phyloP scores from a whole-genome alignment of 2,113 vertebrate species.

The Plectropomus leopardus region DNA sequence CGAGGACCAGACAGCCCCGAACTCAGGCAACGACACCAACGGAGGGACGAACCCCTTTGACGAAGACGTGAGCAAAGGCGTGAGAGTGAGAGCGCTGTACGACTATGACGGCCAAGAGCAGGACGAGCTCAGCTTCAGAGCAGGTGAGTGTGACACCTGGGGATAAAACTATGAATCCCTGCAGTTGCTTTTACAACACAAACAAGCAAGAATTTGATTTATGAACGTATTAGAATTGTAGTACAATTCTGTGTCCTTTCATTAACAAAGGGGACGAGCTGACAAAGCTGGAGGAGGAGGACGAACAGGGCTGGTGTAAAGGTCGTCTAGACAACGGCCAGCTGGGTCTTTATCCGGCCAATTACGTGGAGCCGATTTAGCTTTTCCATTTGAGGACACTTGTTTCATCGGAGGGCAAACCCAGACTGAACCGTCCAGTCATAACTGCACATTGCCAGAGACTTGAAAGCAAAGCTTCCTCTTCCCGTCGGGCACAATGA shows the following conservation, averaged over 20 bases:
- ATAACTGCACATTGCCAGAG: constrained; percentile 77
- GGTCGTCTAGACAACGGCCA: constrained; percentile 94
- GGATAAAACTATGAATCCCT: neutral
- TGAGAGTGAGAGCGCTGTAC: constrained; percentile 93
- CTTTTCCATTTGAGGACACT: constrained; percentile 39
- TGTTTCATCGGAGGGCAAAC: constrained; percentile 35
- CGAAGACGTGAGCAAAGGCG: constrained; percentile 88
- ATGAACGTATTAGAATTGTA: no score
- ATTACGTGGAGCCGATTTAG: constrained; percentile 95
- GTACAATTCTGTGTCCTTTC: constrained; percentile 29
- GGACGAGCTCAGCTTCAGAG: constrained; percentile 96
- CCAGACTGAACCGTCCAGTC: constrained; percentile 72
- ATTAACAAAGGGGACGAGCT: constrained; percentile 91
- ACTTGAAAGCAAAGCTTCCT: constrained; percentile 72
- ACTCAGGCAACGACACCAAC: constrained; percentile 90
- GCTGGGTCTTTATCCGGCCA: constrained; percentile 95
- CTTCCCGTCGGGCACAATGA: constrained; percentile 63
- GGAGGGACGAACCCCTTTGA: constrained; percentile 92
- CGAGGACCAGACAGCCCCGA: constrained; percentile 88
- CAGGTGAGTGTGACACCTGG: constrained; percentile 82
- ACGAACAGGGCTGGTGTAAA: constrained; percentile 98
- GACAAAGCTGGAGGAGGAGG: constrained; percentile 95
- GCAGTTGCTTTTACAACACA: no score
- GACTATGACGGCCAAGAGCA: constrained; percentile 97
- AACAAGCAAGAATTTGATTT: no score